Evolutionary conservation across 2,888 invertebrate genomes (phyloP), one percentile per base, ranked within the genome.

Genomic region (Drosophila helvetica): DNA sequence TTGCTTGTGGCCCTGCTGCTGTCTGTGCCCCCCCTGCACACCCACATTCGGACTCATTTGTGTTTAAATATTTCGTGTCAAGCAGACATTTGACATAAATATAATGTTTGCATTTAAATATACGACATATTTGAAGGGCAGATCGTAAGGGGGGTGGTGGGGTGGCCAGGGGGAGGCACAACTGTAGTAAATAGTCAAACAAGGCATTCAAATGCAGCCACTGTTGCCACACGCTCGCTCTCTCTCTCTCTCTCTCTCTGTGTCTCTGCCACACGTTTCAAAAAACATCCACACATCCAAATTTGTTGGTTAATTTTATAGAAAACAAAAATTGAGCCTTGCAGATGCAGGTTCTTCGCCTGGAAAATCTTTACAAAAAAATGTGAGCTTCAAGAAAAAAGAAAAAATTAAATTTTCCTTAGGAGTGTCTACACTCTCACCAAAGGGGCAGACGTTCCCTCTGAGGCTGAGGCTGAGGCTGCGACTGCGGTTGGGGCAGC

Each of bases 51-150:
- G 30, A 68, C 64, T 66, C 79, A 80, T 77, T 80, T 80, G 79
- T 38, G 75, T 82, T 90, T 84, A 89, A 89, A 87, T 89, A 84
- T 89, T 84, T 89, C 90, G 89, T 90, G 90, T 84, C 89, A 90
- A 89, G 76, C 77, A 79, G 83, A 87, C 90, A 90, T 90, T 90
- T 89, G 90, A 90, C 90, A 90, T 79, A 74, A 86, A 90, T 89
- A 90, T 90, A 78, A 80, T 90, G 88, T 90, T 90, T 90, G 89
- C 90, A 88, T 90, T 89, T 90, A 88, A 90, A 89, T 89, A 82
- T 75, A 82, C 38, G 38, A 38, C 59, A 85, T 65, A 81, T 55
- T 61, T 38, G 38, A 38, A 38, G 38, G 38, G 38, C 38, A 38
- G 15, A 38, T 15, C 15, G 27, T 2, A 8, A 3, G 22, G 38